These are phyloP conservation scores for Chunga burmeisteri DNA, from an alignment of 2,113 vertebrate genomes.

Conservation along the genomic window DNA sequence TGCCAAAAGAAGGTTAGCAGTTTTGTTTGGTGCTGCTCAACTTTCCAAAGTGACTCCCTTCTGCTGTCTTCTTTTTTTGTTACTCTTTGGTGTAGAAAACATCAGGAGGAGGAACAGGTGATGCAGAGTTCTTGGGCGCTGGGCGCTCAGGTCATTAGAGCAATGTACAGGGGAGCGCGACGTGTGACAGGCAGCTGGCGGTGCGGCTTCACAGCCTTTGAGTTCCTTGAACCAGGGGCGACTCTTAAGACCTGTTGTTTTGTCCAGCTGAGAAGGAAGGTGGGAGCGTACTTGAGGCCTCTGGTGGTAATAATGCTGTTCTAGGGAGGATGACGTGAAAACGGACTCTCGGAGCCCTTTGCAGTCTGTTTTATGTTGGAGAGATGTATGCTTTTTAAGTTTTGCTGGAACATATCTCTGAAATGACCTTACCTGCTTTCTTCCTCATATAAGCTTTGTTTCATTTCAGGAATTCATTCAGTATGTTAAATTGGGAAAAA, in stretches of 20 bases:
- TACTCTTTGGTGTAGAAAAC: not conserved
- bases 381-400: constrained; percentile 1
- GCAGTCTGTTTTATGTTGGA: not conserved
- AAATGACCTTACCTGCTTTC: constrained; percentile 38
- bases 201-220: not conserved
- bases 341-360: not conserved
- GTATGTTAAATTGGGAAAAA: not conserved
- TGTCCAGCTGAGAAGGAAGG: not conserved
- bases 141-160: not conserved
- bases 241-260: not conserved
- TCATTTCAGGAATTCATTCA: constrained; percentile 59
- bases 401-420: constrained; percentile 20
- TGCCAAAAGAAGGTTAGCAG: not conserved
- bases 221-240: not conserved
- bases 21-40: not conserved
- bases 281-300: not conserved
- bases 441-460: constrained; percentile 45
- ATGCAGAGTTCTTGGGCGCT: not conserved
- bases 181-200: not conserved
- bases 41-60: constrained; percentile 19
- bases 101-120: not conserved
- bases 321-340: rapidly evolving
- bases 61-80: not conserved
- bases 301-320: not conserved
- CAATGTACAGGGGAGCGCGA: not conserved